Evolutionary conservation across 2,888 invertebrate species (phyloP), one percentile per base, ranked within the genome.

Genomic region (Tuta absoluta): DNA sequence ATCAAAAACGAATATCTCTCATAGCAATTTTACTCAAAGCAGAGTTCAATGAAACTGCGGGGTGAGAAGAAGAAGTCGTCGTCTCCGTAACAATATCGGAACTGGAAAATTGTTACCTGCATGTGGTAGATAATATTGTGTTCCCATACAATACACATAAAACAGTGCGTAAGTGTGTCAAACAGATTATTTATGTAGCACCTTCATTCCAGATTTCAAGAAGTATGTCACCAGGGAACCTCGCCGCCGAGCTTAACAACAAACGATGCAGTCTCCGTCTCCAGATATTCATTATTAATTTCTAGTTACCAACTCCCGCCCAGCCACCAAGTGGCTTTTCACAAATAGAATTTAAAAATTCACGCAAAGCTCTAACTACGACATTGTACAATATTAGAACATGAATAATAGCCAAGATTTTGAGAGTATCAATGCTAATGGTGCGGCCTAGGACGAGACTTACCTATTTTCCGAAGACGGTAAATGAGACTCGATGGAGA

Each of bases 301-400:
- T 89, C 87, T 87, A 84, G 86, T 89, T 89, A 87, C 81, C 78
- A 84, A 87, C 81, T 81, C 81, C 77, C 79, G 82, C 82, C 68
- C 70, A 76, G 80, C 79, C 81, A 68, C 77, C 78, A 77, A 80
- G 80, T 79, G 80, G 82, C 83, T 81, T 82, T 84, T 79, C 83
- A 82, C 81, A 80, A 84, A 89, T 89, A 82, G 83, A 86, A 87
- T 89, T 89, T 89, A 89, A 89, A 89, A 86, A 89, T 89, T 89
- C 88, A 89, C 86, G 82, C 80, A 76, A 82, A 87, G 83, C 85
- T 86, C 77, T 78, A 79, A 80, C 84, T 77, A 77, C 80, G 79
- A 81, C 81, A 82, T 81, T 80, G 81, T 75, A 71, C 74, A 77
- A 79, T 81, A 80, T 80, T 80, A 79, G 77, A 78, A 79, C 76